Evolutionary conservation across 2,113 vertebrate species (phyloP).

Genomic region (Tenebrosternarchus preto): DNA sequence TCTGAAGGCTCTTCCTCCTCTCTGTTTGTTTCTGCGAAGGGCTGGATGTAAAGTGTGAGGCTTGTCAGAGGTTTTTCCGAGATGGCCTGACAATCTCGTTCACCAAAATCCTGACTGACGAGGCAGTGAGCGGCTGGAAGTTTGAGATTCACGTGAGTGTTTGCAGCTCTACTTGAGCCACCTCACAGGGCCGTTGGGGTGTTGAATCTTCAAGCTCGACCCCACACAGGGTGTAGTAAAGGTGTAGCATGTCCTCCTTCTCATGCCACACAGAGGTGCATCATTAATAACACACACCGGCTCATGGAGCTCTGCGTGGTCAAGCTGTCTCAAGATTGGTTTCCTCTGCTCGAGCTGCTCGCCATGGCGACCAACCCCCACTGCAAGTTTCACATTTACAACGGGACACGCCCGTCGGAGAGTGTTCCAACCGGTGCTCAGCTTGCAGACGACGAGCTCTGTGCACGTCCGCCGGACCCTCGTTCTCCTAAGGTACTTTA

Average conservation of each 20-base stretch:
- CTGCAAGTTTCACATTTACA: constrained; percentile 99
- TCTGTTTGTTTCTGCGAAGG: constrained; percentile 69
- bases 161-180: not conserved
- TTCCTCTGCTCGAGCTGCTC: constrained; percentile 97
- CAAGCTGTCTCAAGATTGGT: constrained; percentile 99
- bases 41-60: constrained; percentile 98
- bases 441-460: constrained; percentile 94
- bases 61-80: constrained; percentile 97
- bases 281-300: constrained; percentile 98
- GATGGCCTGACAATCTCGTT: constrained; percentile 98
- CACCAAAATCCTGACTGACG: constrained; percentile 98
- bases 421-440: constrained; percentile 91
- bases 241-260: too few relatives aligned
- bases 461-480: constrained; percentile 93
- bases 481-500: constrained; percentile 89
- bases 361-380: constrained; percentile 99
- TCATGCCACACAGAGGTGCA: constrained; percentile 84
- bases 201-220: too few relatives aligned
- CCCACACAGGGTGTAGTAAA: too few relatives aligned
- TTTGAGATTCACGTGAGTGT: constrained; percentile 98
- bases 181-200: too few relatives aligned
- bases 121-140: constrained; percentile 99
- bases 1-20: not conserved
- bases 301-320: constrained; percentile 96
- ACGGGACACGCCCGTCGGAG: constrained; percentile 97